Evolutionary conservation across 1,140 invertebrate genomes (phyloP), one percentile per base, ranked within the genome.

Genomic region (Glossosoma conforme): DNA sequence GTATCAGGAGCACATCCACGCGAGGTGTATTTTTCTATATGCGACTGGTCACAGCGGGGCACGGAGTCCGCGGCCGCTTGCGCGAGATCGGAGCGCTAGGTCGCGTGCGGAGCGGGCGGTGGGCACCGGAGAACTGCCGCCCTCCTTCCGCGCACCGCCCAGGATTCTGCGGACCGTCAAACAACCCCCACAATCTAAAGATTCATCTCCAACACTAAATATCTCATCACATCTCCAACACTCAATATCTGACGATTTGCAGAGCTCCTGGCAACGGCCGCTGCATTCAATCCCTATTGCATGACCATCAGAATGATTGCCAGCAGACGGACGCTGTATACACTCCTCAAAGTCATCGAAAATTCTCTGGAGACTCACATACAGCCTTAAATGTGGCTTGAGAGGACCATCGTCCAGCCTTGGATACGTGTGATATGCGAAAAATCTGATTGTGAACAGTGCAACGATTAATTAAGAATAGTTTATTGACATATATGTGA

Each of bases 111-210:
- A 35, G 19, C 15, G 19, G 48, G 19, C 48, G 48, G 48, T 40
- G 30, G 48, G 32, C 40, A 50, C 48, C 48, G 48, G 40, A 38
- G 48, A 43, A 50, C 48, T 50, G 32, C 35, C 38, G 40, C 28
- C 35, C 21, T 25, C 3, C 24, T 32, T 38, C 22, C 32, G 30
- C 44, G 25, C 25, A 28, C 6, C n/a, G 6, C 25, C 6, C 25
- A n/a, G n/a, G n/a, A 8, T 28, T 28, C 25, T 8, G n/a, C 6
- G n/a, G 6, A 8, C 25, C 6, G n/a, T 8, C 25, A 28, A 28
- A 8, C 25, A 28, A 28, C 25, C 6, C 25, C 6, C 6, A 28
- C 6, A 28, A 28, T 28, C 25, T 8, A 8, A 8, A 28, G 6
- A 28, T n/a, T 28, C 6, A 28, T 8, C 6, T 8, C 25, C 6